Base-by-base conservation (phyloP, 2,888 invertebrate genomes). In the Pomacea canaliculata region DNA sequence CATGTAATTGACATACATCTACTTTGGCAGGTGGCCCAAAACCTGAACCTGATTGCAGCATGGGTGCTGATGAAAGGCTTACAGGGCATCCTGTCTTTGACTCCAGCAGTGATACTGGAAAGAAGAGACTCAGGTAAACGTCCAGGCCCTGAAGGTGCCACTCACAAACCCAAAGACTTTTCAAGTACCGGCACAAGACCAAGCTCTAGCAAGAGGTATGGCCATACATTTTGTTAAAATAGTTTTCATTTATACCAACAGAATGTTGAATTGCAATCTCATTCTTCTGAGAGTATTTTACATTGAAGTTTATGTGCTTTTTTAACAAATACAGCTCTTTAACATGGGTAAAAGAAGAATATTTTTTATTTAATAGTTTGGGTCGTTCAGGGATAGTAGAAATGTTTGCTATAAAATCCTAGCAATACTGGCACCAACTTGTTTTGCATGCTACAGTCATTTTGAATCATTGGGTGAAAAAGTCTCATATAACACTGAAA, bases 61-160 rank as follows among this genome's bases (percentile, higher is more conserved):
- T 97, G 97, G 97, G 93, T 97, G 74, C 91, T 97, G 73, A 93
- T 97, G 37, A 95, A 95, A 73, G 97, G 97, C 0, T 93, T 97
- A 37, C 96, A 97, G 90, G 95, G 88, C 62, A 89, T 91, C 67
- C 81, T 91, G 73, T 75, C 81, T 46, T 81, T 88, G 66, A 87
- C 87, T 16, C 88, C 86, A 18, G 84, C 85, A 18, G 83, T 83
- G 73, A 84, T 88, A 37, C 80, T 88, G 56, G 88, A 88, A 76
- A 83, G 87, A 51, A 86, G 86, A 74, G 88, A 88, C 66, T 77
- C 80, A 0, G 82, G 83, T 37, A 79, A 78, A 60, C 75, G 78
- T 23, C 80, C 78, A 67, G 72, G 71, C 19, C 77, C 76, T 46
- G 69, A 79, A 16, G 78, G 76, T 65, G 67, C 80, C 13, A 71